A percentile compares a stretch with the other conserved stretches of the same genome.
phyloP scores from a whole-genome alignment of 2,113 vertebrate genomes.

The Plotosus lineatus region DNA sequence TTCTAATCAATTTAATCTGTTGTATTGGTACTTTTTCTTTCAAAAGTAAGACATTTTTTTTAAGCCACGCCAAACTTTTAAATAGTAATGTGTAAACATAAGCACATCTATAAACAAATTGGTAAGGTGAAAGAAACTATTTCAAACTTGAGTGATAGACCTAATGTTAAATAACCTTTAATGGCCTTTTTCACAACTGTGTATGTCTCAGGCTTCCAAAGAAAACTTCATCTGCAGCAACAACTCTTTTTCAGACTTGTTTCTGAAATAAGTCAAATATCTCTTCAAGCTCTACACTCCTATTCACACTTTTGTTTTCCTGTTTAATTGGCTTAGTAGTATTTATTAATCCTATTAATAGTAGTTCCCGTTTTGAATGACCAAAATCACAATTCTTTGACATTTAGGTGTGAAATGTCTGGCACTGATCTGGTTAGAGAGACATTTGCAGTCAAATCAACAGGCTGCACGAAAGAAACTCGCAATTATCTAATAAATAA shows the following conservation, averaged over 20 bases:
- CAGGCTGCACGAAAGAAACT: not conserved
- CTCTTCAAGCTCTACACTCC: slow-evolving; percentile 19
- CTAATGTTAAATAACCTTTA: no score
- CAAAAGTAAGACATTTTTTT: no score
- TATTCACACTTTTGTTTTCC: slow-evolving; percentile 43
- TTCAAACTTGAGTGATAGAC: not conserved
- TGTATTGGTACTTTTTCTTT: no score
- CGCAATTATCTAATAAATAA: not conserved
- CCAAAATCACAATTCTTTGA: slow-evolving; percentile 22
- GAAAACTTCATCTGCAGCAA: not conserved
- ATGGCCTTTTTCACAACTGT: not conserved
- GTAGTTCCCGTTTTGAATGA: slow-evolving; percentile 54
- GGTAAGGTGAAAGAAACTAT: not conserved
- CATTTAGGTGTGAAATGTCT: slow-evolving; percentile 39
- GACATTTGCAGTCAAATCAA: not conserved
- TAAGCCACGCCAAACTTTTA: no score
- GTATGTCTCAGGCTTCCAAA: not conserved
- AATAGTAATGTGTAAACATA: not conserved
- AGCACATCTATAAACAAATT: not conserved
- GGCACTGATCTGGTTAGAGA: not conserved
- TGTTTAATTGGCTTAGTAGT: slow-evolving; percentile 26
- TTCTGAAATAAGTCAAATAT: slow-evolving; percentile 25
- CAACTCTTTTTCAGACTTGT: not conserved
- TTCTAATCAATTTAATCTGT: no score
- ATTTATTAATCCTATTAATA: no score